Evolutionary conservation across 2,888 invertebrate species (phyloP).

Genomic region (Bursaphelenchus okinawaensis): DNA sequence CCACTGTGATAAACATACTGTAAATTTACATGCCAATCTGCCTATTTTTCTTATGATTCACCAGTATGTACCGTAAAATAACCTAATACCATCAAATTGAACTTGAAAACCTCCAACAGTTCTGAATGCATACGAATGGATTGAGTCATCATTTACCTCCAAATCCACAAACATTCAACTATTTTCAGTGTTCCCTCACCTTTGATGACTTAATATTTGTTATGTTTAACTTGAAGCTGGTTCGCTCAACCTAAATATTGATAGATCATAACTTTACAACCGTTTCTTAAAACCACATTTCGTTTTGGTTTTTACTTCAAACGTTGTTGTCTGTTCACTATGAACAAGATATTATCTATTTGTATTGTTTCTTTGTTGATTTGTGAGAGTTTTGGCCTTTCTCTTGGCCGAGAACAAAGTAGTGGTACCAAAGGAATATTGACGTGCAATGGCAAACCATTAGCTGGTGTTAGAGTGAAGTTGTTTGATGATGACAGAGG

Average conservation of each 20-base stretch:
- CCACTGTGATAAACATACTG: too few species aligned
- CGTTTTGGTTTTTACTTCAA: too few species aligned
- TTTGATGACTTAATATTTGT: background rate
- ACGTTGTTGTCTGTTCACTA: background rate
- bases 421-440: constrained; percentile 22
- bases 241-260: background rate
- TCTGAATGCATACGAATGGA: background rate
- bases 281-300: background rate
- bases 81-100: too few species aligned
- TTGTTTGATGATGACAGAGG: constrained; percentile 32
- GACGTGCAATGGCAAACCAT: constrained; percentile 30
- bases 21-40: too few species aligned
- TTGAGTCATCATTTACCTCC: background rate
- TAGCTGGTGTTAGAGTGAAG: constrained; percentile 29
- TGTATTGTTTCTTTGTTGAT: background rate
- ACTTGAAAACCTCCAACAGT: too few species aligned
- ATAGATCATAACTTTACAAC: background rate
- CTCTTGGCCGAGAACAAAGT: constrained; percentile 24
- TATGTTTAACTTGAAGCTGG: background rate
- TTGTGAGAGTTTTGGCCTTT: background rate
- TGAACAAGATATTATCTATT: background rate
- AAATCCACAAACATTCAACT: background rate
- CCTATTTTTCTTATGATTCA: too few species aligned
- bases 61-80: too few species aligned
- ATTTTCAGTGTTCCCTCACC: background rate